Percentiles rank a stretch among this genome's conserved stretches.
Conservation (phyloP, 2,888 invertebrate genomes). For the Tetropium fuscum region DNA sequence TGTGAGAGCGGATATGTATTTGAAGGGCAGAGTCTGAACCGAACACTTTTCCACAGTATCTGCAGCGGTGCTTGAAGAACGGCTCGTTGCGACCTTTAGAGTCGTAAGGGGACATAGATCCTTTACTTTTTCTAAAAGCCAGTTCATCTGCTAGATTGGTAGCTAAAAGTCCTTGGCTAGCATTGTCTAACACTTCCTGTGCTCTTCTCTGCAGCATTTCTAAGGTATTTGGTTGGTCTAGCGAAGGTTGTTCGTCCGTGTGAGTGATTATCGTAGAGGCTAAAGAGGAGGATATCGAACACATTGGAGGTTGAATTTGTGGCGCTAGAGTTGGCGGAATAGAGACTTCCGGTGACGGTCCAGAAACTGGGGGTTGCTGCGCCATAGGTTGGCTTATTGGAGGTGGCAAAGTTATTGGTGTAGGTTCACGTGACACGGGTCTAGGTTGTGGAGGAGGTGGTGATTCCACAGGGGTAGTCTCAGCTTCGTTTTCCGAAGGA, state of each 20-base stretch:
- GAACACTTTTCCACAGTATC: conserved; percentile 96
- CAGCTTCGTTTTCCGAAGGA: conserved; percentile 58
- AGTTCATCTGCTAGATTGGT: conserved; percentile 92
- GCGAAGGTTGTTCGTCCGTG: conserved; percentile 80
- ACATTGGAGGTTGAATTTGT: conserved; percentile 74
- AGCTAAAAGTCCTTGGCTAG: conserved; percentile 90
- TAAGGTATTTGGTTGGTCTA: conserved; percentile 88
- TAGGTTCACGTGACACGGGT: conserved; percentile 69
- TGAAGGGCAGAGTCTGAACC: conserved; percentile 97
- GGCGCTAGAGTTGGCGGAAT: conserved; percentile 69
- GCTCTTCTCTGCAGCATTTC: conserved; percentile 93
- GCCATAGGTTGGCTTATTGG: conserved; percentile 61
- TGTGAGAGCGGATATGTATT: conserved; percentile 98
- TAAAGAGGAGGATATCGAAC: conserved; percentile 84
- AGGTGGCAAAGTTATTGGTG: conserved; percentile 62
- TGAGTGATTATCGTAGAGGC: conserved; percentile 86
- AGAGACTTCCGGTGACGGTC: conserved; percentile 60
- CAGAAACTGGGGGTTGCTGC: conserved; percentile 43
- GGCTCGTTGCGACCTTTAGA: conserved; percentile 88
- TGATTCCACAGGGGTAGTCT: conserved; percentile 54
- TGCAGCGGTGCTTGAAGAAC: conserved; percentile 94
- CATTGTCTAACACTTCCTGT: conserved; percentile 93
- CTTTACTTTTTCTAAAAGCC: conserved; percentile 83
- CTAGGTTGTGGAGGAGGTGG: conserved; percentile 65
- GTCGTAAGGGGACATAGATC: conserved; percentile 85